Evolutionary conservation across 2,113 vertebrate species (phyloP).

Genomic region (Coptodon bakossiorum): DNA sequence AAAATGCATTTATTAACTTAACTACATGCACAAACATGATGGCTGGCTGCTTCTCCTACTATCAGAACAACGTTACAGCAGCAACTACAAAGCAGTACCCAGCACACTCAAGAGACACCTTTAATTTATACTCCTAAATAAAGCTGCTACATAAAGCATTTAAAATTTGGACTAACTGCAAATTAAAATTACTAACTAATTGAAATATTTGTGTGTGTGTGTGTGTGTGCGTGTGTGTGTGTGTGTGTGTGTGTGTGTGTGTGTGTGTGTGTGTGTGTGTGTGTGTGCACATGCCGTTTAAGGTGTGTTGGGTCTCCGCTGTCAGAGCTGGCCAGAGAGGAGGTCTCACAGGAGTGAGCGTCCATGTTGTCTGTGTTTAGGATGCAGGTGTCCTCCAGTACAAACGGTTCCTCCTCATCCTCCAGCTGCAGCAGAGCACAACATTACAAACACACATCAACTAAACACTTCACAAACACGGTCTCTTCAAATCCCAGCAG

Average conservation of each 20-base stretch:
- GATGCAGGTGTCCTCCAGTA: constrained; percentile 89
- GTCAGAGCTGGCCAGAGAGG: constrained; percentile 95
- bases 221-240: no score
- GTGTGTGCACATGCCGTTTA: constrained; percentile 71
- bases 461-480: not conserved
- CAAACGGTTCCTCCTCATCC: constrained; percentile 91
- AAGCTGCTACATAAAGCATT: not conserved
- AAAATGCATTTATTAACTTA: not conserved
- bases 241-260: no score
- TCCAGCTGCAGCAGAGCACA: constrained; percentile 74
- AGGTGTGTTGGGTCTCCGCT: constrained; percentile 90
- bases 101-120: not conserved
- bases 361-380: constrained; percentile 88
- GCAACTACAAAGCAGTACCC: not conserved
- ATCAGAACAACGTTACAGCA: not conserved
- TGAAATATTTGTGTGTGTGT: not conserved
- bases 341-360: constrained; percentile 91
- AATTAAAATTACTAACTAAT: not conserved
- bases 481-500: not conserved
- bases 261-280: accelerated
- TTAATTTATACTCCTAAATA: not conserved
- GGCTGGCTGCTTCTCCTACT: not conserved
- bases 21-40: not conserved
- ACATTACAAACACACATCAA: not conserved
- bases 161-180: not conserved